phyloP scores from a whole-genome alignment of 2,888 invertebrate species.

The Parnassius smintheus region DNA sequence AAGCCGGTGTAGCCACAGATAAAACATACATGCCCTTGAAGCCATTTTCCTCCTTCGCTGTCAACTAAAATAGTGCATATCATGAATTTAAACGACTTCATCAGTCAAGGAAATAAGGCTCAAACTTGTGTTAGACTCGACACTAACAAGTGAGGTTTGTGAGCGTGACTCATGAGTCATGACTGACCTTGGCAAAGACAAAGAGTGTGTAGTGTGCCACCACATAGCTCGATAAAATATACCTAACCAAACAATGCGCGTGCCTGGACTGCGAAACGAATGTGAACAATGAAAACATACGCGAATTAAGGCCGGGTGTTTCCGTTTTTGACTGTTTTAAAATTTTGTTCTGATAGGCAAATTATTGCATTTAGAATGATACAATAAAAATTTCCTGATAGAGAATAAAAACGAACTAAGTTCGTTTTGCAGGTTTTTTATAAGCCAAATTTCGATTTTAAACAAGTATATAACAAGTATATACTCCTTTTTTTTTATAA shows the following conservation, averaged over 20 bases:
- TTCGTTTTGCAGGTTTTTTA: no score
- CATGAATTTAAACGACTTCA: not conserved
- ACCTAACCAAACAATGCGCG: conserved; percentile 53
- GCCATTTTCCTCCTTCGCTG: conserved; percentile 23
- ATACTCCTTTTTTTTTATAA: no score
- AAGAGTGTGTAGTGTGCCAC: conserved; percentile 60
- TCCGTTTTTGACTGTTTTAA: no score
- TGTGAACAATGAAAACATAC: conserved; percentile 39
- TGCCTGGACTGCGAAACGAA: conserved; percentile 47
- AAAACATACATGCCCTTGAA: conserved; percentile 19
- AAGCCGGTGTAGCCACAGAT: conserved; percentile 6
- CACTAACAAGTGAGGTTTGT: not conserved
- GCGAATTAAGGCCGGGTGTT: conserved; percentile 41
- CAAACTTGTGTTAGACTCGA: not conserved
- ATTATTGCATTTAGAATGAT: no score
- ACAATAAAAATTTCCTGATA: no score
- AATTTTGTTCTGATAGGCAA: no score
- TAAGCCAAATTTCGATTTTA: no score
- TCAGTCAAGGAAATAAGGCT: conserved; percentile 2
- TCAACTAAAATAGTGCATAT: conserved; percentile 5
- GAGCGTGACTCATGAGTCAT: conserved; percentile 54
- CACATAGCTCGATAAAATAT: conserved; percentile 57
- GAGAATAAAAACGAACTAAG: no score
- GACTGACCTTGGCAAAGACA: conserved; percentile 71
- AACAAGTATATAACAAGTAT: no score